Percentiles rank a stretch among this genome's conserved stretches.
These are phyloP conservation scores for Oxyruncus cristatus DNA, from an alignment of 2,113 vertebrate genomes.

Conservation along the genomic window DNA sequence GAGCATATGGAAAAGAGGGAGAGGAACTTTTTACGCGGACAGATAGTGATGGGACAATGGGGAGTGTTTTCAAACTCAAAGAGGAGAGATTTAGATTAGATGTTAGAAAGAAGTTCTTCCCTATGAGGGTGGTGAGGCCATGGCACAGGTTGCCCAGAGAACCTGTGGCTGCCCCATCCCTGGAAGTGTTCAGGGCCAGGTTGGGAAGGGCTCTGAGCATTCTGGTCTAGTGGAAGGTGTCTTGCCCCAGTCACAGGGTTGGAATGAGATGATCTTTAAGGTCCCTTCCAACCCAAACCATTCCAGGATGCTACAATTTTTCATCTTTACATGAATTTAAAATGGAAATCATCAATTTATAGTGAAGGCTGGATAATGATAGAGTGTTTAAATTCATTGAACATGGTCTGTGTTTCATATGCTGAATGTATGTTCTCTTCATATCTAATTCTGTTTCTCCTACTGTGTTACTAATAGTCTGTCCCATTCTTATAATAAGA, in stretches of 20 bases:
- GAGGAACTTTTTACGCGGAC: not conserved
- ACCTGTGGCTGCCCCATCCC: not conserved
- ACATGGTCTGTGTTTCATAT: not conserved
- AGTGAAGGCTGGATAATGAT: not conserved
- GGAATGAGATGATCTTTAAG: not conserved
- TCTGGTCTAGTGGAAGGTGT: not conserved
- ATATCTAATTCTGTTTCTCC: not conserved
- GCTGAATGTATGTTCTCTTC: not conserved
- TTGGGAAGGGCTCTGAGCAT: fast-evolving
- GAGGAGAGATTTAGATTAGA: not conserved
- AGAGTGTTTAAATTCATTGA: not conserved
- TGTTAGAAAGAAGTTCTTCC: not conserved
- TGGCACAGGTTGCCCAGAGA: not conserved
- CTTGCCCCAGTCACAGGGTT: too few species aligned
- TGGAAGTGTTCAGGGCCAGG: not conserved
- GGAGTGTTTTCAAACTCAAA: not conserved
- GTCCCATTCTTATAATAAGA: not conserved
- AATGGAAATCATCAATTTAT: not conserved
- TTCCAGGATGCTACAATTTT: not conserved
- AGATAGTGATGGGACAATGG: not conserved
- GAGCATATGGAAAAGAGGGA: not conserved
- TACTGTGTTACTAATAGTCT: not conserved
- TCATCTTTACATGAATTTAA: not conserved
- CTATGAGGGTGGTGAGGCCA: not conserved
- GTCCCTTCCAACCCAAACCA: not conserved